Evolutionary conservation across 2,797 vertebrate species (phyloP), one percentile per base, ranked within the genome.

Genomic region (Echeneis naucrates): DNA sequence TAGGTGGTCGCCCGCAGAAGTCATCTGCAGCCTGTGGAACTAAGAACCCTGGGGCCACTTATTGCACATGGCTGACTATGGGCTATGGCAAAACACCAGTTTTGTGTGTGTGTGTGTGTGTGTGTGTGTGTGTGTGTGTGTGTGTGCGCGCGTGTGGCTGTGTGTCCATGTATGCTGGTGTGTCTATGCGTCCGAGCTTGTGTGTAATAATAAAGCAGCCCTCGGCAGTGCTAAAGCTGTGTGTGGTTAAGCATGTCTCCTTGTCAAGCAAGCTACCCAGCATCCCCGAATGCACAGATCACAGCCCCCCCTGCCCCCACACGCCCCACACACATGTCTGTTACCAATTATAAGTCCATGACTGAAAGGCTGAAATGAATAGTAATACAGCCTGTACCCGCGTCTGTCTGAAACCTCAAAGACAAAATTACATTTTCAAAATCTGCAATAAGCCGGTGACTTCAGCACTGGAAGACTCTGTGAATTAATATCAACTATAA

Each of bases 261-360:
- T 78, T 88, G 84, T 85, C 87, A 87, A 88, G 82, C 64, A 63
- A 81, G 77, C 77, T 84, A 75, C 69, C 71, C 61, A 5, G 70
- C 69, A 74, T 88, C 83, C 70, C 73, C 72, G 57, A 87, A 69
- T 14, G 7, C 69, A 72, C 75, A 80, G 19, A 85, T 87, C 86
- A 80, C 57, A 78, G 64, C 42, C 66, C 61, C 10, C 44, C 24
- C 61, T 27, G n/a, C 60, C 50, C 59, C 26, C 68, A 47, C 72
- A 45, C 62, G 71, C 51, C 73, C 75, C 71, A 68, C 55, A 84
- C 69, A 80, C 76, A 67, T 82, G 75, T 90, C 88, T 94, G 93
- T 80, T 88, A 90, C 88, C 92, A 91, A 94, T 95, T 94, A 93
- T 78, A 83, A 84, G 82, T 86, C 80, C 80, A 82, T 74, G 83